Evolutionary conservation across 2,888 invertebrate genomes (phyloP).

Genomic region (Drosophila longiperda): DNA sequence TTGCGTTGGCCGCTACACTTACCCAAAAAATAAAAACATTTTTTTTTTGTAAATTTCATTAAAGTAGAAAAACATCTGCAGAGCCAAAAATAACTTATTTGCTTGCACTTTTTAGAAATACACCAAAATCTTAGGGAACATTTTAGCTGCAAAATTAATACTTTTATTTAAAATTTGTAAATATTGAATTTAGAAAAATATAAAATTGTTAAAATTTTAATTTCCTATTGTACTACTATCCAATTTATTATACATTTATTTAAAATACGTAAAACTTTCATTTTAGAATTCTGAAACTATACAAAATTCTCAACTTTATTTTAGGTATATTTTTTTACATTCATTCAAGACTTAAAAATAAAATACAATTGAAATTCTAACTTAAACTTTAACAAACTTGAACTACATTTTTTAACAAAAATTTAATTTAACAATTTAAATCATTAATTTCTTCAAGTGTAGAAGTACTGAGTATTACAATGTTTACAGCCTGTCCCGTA

Average conservation of each 20-base stretch:
- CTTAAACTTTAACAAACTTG: too few relatives aligned
- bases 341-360: too few relatives aligned
- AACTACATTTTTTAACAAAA: too few relatives aligned
- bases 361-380: too few relatives aligned
- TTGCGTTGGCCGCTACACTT: slow-evolving; percentile 25
- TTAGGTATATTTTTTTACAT: too few relatives aligned
- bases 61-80: not conserved
- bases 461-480: slow-evolving; percentile 1
- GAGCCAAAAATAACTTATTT: not conserved
- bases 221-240: too few relatives aligned
- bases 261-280: not conserved
- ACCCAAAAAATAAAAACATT: not conserved
- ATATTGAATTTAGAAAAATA: not conserved
- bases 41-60: not conserved
- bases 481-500: slow-evolving; percentile 10
- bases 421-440: too few relatives aligned
- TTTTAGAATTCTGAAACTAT: not conserved
- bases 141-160: not conserved
- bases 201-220: too few relatives aligned
- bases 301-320: too few relatives aligned
- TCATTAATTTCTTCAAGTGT: slow-evolving; percentile 1
- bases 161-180: not conserved
- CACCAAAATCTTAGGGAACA: not conserved
- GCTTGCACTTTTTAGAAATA: not conserved
- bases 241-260: not conserved